These are phyloP conservation scores for Pithys albifrons DNA, from an alignment of 2,113 vertebrate genomes.

Conservation along the genomic window DNA sequence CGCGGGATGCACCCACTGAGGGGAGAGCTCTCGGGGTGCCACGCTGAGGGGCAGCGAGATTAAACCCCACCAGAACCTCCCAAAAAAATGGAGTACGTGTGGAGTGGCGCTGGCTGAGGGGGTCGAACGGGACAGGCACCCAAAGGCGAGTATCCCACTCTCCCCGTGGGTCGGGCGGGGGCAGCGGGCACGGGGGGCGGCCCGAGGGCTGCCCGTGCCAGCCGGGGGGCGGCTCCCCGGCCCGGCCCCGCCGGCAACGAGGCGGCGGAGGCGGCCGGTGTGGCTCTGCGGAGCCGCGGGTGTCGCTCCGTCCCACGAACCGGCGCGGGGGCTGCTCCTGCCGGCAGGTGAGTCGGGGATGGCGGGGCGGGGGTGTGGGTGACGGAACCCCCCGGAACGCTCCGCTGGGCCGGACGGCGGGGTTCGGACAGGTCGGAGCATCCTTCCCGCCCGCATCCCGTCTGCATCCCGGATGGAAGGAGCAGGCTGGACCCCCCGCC, in stretches of 20 bases:
- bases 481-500: not conserved
- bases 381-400: not conserved
- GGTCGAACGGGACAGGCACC: not conserved
- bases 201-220: no score
- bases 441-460: not conserved
- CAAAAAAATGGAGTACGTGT: not conserved
- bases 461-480: not conserved
- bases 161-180: not conserved
- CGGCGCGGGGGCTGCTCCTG: not conserved
- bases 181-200: not conserved
- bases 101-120: not conserved
- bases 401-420: not conserved
- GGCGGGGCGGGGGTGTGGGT: no score
- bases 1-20: not conserved
- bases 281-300: not conserved
- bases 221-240: not conserved
- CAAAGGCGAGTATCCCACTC: not conserved
- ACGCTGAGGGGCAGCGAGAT: not conserved
- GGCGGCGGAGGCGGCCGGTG: not conserved
- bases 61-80: rapidly evolving
- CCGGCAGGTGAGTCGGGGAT: not conserved
- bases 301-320: no score
- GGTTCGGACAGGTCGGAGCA: not conserved
- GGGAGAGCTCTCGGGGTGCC: not conserved
- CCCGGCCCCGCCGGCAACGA: not conserved